These are phyloP conservation scores for Dioctria linearis DNA, from an alignment of 2,888 invertebrate genomes.

Conservation along the genomic window DNA sequence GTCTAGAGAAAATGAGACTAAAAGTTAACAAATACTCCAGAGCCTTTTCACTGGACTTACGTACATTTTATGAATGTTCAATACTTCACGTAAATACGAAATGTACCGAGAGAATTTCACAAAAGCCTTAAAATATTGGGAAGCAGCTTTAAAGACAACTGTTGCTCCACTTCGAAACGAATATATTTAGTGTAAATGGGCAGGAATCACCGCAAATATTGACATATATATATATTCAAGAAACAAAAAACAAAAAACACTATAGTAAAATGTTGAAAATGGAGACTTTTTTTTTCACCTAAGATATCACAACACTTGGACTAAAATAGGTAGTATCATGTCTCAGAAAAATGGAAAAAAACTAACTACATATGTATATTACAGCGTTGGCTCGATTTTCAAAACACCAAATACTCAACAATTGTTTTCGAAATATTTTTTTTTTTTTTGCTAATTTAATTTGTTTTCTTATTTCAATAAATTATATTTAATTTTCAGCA, in stretches of 20 bases:
- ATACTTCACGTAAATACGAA: neutral
- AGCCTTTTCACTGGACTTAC: neutral
- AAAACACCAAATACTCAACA: no score
- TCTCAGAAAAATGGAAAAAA: no score
- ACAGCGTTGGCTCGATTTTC: no score
- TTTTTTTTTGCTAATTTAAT: no score
- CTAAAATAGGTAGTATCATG: no score
- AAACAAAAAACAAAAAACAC: neutral
- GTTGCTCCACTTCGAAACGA: conserved; percentile 19
- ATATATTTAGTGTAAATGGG: neutral
- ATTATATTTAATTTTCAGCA: no score
- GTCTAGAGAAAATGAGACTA: conserved; percentile 3
- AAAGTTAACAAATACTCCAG: neutral
- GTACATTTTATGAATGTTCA: neutral
- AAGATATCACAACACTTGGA: neutral
- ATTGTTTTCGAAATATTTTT: no score
- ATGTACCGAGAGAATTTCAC: neutral
- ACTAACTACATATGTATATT: no score
- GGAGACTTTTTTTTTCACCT: neutral
- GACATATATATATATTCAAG: neutral
- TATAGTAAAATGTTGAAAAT: neutral
- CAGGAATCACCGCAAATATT: neutral
- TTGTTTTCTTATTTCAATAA: no score
- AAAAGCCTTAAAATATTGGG: conserved; percentile 12
- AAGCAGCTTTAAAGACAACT: conserved; percentile 46